Conservation (phyloP, 1,140 invertebrate genomes). For the Druon quercuslanigerum region DNA sequence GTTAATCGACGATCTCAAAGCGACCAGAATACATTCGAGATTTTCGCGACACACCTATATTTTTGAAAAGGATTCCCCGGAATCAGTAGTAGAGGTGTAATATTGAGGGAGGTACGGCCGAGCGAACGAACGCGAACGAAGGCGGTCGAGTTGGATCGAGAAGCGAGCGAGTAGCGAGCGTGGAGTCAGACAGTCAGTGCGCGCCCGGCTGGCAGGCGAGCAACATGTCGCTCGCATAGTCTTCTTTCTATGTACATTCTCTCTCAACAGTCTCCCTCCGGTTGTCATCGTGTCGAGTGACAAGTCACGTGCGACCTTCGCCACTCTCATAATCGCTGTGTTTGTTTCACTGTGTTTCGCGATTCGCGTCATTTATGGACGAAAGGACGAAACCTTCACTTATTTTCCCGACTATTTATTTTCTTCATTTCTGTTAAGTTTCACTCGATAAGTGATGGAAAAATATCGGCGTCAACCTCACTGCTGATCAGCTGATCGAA, state of each 20-base stretch:
- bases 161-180: constrained; percentile 26
- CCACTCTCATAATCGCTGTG: neutral
- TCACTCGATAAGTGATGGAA: too few species aligned
- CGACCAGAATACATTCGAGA: too few species aligned
- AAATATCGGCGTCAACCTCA: too few species aligned
- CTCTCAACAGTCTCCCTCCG: constrained; percentile 34
- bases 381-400: neutral
- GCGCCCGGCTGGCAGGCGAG: constrained; percentile 73
- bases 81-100: neutral
- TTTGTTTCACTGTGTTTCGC: neutral
- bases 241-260: constrained; percentile 56
- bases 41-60: too few species aligned
- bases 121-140: neutral
- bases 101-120: neutral
- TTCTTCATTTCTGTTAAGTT: neutral
- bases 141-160: constrained; percentile 34
- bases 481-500: constrained; percentile 64
- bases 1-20: too few species aligned
- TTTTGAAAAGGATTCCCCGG: too few species aligned
- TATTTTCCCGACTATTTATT: neutral
- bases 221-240: constrained; percentile 67
- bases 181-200: constrained; percentile 63
- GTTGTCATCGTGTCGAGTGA: constrained; percentile 46
- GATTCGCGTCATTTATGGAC: neutral
- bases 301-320: constrained; percentile 46